Conservation (phyloP, 2,113 vertebrate species). For the Lamprotornis superbus region DNA sequence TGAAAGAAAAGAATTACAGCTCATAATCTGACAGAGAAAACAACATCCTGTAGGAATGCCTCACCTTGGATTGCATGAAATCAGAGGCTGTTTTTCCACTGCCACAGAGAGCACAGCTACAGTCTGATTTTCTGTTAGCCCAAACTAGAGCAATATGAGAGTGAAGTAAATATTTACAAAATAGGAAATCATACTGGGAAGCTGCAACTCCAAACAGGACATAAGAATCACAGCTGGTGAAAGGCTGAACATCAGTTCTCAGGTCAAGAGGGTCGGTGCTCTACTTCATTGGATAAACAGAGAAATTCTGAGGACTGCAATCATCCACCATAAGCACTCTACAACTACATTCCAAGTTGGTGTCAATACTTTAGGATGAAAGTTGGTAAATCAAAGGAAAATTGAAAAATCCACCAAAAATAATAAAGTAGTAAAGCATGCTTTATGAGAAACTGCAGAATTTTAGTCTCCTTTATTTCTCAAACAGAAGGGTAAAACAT, state of each 20-base stretch:
- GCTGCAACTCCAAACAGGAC: background rate
- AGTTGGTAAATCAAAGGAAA: background rate
- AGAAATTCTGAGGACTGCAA: background rate
- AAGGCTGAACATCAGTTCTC: background rate
- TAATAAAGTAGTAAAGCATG: background rate
- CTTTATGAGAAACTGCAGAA: background rate
- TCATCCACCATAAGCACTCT: background rate
- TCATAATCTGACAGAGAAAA: background rate
- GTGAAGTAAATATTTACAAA: background rate
- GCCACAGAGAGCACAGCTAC: background rate
- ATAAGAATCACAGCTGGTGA: background rate
- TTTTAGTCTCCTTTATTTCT: background rate
- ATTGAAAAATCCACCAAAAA: background rate
- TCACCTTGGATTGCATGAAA: background rate
- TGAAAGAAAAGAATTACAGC: rapidly evolving
- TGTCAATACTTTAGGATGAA: background rate
- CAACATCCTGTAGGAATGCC: background rate
- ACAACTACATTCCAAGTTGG: background rate
- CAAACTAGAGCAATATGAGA: background rate
- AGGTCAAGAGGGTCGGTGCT: background rate
- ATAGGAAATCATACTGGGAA: background rate
- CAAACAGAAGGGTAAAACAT: background rate
- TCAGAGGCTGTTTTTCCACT: background rate
- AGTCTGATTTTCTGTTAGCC: background rate
- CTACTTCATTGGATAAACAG: background rate